phyloP scores from a whole-genome alignment of 2,113 vertebrate genomes.

The Syngnathus typhle region DNA sequence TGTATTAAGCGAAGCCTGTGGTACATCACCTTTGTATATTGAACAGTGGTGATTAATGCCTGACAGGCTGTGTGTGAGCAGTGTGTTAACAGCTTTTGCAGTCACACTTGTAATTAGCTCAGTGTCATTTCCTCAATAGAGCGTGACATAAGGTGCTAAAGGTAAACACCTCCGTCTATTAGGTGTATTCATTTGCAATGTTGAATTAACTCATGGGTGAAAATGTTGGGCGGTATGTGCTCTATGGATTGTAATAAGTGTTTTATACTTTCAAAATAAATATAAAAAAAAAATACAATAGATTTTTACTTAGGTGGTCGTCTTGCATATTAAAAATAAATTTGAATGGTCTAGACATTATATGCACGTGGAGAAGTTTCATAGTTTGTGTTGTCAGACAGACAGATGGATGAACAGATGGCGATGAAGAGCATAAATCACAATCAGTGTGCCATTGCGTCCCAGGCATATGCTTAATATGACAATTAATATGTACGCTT shows the following conservation, averaged over 20 bases:
- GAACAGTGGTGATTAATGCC: slow-evolving; percentile 35
- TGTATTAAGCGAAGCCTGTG: background rate
- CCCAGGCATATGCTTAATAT: slow-evolving; percentile 56
- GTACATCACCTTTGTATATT: slow-evolving; percentile 26
- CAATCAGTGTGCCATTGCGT: slow-evolving; percentile 52
- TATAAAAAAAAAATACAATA: background rate
- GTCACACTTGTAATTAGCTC: slow-evolving; percentile 40
- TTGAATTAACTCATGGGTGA: slow-evolving; percentile 1
- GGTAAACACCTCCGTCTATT: slow-evolving; percentile 14
- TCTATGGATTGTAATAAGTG: background rate
- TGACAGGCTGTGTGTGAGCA: slow-evolving; percentile 28
- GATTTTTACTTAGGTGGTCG: background rate
- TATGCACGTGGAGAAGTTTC: slow-evolving; percentile 31
- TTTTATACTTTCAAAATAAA: background rate
- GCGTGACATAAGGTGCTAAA: slow-evolving; percentile 25
- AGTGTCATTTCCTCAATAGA: slow-evolving; percentile 34
- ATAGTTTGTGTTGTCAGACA: slow-evolving; percentile 29
- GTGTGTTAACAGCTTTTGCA: slow-evolving; percentile 31
- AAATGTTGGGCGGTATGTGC: background rate
- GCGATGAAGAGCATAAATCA: slow-evolving; percentile 54
- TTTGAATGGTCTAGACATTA: slow-evolving; percentile 1
- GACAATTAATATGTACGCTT: slow-evolving; percentile 51
- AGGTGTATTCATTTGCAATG: slow-evolving; percentile 9
- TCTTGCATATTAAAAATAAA: background rate
- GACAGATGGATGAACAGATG: slow-evolving; percentile 62